These are phyloP conservation scores for Scatophagus argus DNA, from an alignment of 2,113 vertebrate genomes.

Conservation along the genomic window DNA sequence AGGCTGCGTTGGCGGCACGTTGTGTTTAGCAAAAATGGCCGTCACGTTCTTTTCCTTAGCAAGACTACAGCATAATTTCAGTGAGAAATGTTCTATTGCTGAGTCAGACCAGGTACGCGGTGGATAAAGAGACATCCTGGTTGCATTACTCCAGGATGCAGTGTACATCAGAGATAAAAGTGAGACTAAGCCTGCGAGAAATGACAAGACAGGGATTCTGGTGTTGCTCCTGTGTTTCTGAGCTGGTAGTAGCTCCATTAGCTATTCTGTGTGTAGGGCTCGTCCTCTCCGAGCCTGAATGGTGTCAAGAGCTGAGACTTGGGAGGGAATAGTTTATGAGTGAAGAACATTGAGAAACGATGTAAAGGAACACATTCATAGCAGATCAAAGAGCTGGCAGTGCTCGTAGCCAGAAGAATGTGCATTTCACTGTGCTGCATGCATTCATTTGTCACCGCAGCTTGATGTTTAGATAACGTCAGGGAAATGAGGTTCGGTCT, in stretches of 20 bases:
- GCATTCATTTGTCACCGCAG: not conserved
- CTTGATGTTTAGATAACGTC: not conserved
- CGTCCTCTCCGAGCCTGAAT: slow-evolving; percentile 53
- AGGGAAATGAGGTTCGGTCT: not conserved
- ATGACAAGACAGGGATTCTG: slow-evolving; percentile 64
- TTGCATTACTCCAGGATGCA: slow-evolving; percentile 55
- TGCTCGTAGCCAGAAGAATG: slow-evolving; percentile 1
- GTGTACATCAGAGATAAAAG: slow-evolving; percentile 67
- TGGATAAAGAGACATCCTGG: slow-evolving; percentile 65
- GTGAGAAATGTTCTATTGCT: slow-evolving; percentile 43
- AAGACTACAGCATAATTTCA: slow-evolving; percentile 20
- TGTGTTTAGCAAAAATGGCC: slow-evolving; percentile 5
- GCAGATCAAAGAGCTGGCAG: slow-evolving; percentile 38
- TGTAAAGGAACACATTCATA: slow-evolving; percentile 26
- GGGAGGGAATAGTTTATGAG: slow-evolving; percentile 60
- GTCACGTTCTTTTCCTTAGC: not conserved
- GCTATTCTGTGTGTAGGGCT: slow-evolving; percentile 66
- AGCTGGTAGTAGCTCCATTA: slow-evolving; percentile 56
- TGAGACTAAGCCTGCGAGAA: slow-evolving; percentile 64
- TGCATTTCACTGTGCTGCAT: not conserved
- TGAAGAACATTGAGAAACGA: slow-evolving; percentile 37
- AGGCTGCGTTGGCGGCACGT: not conserved
- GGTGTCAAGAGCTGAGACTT: slow-evolving; percentile 55
- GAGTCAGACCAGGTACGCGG: slow-evolving; percentile 60
- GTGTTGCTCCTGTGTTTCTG: slow-evolving; percentile 44